Percentiles rank a stretch among this genome's conserved stretches.
These are phyloP conservation scores for Epinephelus moara DNA, from an alignment of 2,113 vertebrate genomes.

Conservation along the genomic window DNA sequence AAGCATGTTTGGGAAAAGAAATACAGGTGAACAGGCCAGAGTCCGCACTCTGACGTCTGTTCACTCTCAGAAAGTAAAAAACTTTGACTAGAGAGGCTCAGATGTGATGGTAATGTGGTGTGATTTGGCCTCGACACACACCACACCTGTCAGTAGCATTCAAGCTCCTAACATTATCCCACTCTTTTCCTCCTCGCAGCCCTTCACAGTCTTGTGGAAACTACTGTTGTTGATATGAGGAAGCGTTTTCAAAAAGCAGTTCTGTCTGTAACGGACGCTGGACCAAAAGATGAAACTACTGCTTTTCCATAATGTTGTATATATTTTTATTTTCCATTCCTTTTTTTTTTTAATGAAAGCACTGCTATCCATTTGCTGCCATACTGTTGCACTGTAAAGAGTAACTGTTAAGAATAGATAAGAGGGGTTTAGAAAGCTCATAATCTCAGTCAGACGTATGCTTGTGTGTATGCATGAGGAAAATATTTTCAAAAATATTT, in stretches of 20 bases:
- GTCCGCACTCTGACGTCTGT: neutral
- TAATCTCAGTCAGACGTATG: slow-evolving; percentile 72
- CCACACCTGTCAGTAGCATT: neutral
- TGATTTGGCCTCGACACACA: neutral
- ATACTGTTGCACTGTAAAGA: slow-evolving; percentile 84
- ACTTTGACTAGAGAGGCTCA: neutral
- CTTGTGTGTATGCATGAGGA: slow-evolving; percentile 78
- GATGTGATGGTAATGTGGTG: neutral
- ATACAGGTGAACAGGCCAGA: neutral
- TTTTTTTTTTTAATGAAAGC: slow-evolving; percentile 79
- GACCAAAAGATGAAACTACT: slow-evolving; percentile 82
- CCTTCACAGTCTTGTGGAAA: slow-evolving; percentile 67
- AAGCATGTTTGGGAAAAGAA: neutral
- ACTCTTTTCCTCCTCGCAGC: slow-evolving; percentile 50
- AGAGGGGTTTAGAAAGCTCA: slow-evolving; percentile 72
- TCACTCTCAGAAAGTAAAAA: neutral
- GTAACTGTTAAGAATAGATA: slow-evolving; percentile 73
- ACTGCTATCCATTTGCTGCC: slow-evolving; percentile 85
- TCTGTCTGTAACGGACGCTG: slow-evolving; percentile 71
- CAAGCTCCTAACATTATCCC: slow-evolving; percentile 51
- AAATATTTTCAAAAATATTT: slow-evolving; percentile 65
- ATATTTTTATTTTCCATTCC: slow-evolving; percentile 82
- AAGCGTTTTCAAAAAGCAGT: slow-evolving; percentile 76
- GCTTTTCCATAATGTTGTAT: slow-evolving; percentile 77
- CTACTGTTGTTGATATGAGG: slow-evolving; percentile 76